phyloP scores from a whole-genome alignment of 1,140 invertebrate species.

The Drosophila busckii region DNA sequence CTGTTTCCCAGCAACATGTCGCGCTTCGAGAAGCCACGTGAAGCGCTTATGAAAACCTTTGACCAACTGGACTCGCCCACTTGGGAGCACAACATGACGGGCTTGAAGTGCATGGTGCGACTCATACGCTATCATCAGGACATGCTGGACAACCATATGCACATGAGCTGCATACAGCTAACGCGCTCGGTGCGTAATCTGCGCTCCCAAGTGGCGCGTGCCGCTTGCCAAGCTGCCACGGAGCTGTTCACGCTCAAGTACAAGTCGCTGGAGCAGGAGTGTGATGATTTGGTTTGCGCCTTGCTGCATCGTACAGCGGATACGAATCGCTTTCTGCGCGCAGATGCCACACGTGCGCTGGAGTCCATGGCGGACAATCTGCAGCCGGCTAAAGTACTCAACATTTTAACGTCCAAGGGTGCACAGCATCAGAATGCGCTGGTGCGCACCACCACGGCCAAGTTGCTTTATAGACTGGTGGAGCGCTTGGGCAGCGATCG shows the following conservation, averaged over 20 bases:
- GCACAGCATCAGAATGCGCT: slow-evolving; percentile 91
- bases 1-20: slow-evolving; percentile 59
- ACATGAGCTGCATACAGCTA: slow-evolving; percentile 84
- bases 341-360: slow-evolving; percentile 91
- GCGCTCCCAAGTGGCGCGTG: slow-evolving; percentile 92
- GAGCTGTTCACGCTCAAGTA: slow-evolving; percentile 87
- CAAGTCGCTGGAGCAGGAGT: slow-evolving; percentile 89
- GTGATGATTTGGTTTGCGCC: slow-evolving; percentile 90
- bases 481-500: slow-evolving; percentile 87
- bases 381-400: slow-evolving; percentile 80
- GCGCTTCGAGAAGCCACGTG: slow-evolving; percentile 82
- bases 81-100: slow-evolving; percentile 92
- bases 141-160: slow-evolving; percentile 82
- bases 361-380: slow-evolving; percentile 88
- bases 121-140: slow-evolving; percentile 87
- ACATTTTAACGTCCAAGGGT: slow-evolving; percentile 80
- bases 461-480: slow-evolving; percentile 86
- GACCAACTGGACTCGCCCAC: slow-evolving; percentile 86
- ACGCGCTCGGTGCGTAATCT: slow-evolving; percentile 91
- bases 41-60: slow-evolving; percentile 83
- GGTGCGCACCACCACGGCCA: slow-evolving; percentile 88
- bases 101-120: slow-evolving; percentile 86
- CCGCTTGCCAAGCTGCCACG: slow-evolving; percentile 88
- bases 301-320: slow-evolving; percentile 93
- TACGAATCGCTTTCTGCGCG: slow-evolving; percentile 94